Conservation (phyloP, 37 sponge, comb jelly and placozoan genomes). For the Cladorhizidae sp. region DNA sequence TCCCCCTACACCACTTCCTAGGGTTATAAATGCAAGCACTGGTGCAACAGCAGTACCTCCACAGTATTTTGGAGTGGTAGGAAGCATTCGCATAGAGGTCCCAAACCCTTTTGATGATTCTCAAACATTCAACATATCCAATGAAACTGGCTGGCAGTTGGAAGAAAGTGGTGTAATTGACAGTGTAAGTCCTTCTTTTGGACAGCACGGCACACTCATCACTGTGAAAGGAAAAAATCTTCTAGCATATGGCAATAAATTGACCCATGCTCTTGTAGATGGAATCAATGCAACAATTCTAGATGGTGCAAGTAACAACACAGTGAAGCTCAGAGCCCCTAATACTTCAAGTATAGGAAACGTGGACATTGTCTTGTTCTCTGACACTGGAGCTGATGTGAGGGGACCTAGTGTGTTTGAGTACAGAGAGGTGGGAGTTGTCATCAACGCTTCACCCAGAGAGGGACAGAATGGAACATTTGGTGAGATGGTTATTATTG, state of each 20-base stretch:
- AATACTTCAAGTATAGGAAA: neutral
- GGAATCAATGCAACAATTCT: slow-evolving; percentile 10
- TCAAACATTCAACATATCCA: slow-evolving; percentile 9
- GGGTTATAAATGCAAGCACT: neutral
- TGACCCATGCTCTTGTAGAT: slow-evolving; percentile 14
- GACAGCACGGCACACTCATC: slow-evolving; percentile 66
- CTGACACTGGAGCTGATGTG: slow-evolving; percentile 59
- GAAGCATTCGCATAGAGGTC: slow-evolving; percentile 1
- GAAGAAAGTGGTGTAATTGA: slow-evolving; percentile 34
- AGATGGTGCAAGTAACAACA: neutral
- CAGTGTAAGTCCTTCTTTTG: slow-evolving; percentile 44
- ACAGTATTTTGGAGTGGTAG: slow-evolving; percentile 1
- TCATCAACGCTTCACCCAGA: slow-evolving; percentile 24
- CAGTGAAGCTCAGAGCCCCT: slow-evolving; percentile 31
- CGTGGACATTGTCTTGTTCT: slow-evolving; percentile 31
- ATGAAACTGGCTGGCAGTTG: slow-evolving; percentile 39
- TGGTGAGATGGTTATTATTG: slow-evolving; percentile 47
- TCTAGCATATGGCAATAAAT: slow-evolving; percentile 51
- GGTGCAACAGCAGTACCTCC: neutral
- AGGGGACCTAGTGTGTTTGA: slow-evolving; percentile 44
- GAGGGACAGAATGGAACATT: slow-evolving; percentile 74
- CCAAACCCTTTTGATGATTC: neutral
- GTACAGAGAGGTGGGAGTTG: slow-evolving; percentile 30
- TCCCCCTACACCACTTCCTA: neutral
- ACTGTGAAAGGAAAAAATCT: slow-evolving; percentile 58